Conservation (phyloP, 2,113 vertebrate species). For the Empidonax traillii region DNA sequence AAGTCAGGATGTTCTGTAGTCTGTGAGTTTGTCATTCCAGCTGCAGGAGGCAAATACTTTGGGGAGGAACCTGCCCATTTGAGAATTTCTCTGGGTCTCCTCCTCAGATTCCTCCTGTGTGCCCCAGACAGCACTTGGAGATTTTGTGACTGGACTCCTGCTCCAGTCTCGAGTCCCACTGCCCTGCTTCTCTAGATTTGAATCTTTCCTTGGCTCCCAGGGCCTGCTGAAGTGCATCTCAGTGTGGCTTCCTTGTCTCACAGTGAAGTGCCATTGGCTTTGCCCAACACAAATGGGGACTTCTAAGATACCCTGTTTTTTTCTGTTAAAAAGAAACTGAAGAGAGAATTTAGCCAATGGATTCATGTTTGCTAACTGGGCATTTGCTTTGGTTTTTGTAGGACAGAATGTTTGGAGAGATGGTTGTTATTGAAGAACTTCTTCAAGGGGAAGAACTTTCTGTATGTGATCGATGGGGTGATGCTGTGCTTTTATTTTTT, state of each 20-base stretch:
- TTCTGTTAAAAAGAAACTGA: not conserved
- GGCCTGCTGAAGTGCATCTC: not conserved
- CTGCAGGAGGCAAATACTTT: not conserved
- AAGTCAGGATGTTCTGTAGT: not conserved
- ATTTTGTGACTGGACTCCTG: not conserved
- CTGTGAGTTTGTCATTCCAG: not conserved
- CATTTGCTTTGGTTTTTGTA: conserved; percentile 13
- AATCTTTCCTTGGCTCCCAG: not conserved
- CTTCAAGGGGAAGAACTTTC: conserved; percentile 90
- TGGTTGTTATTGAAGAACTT: conserved; percentile 87
- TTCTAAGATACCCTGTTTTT: not conserved
- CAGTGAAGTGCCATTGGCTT: not conserved
- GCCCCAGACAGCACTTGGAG: not conserved
- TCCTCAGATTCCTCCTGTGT: not conserved
- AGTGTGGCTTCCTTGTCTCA: not conserved
- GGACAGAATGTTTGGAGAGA: conserved; percentile 84
- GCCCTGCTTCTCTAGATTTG: not conserved
- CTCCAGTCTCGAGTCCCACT: not conserved
- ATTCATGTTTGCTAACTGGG: not conserved
- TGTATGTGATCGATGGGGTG: conserved; percentile 68
- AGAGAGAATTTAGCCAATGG: not conserved
- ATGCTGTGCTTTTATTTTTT: not conserved
- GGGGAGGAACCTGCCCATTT: not conserved
- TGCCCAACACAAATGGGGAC: not conserved
- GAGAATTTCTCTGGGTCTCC: not conserved